Conservation (phyloP, 2,797 vertebrate genomes). For the Sebastes hubbsi region DNA sequence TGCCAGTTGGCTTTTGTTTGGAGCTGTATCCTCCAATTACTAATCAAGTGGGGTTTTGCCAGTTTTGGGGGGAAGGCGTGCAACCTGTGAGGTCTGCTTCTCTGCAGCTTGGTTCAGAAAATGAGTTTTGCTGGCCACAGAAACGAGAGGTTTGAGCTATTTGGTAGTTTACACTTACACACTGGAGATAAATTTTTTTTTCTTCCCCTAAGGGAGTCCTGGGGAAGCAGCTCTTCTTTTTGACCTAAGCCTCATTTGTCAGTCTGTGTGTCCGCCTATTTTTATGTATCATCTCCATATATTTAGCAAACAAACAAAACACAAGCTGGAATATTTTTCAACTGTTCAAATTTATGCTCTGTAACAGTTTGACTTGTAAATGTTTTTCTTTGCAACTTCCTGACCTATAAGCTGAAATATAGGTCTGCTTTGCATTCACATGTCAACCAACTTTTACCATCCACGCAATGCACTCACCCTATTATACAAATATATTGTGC, state of each 20-base stretch:
- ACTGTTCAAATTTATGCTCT: not conserved
- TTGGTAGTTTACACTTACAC: slow-evolving; percentile 30
- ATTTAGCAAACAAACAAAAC: not conserved
- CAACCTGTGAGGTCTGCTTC: slow-evolving; percentile 43
- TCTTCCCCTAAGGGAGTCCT: not conserved
- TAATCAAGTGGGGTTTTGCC: slow-evolving; percentile 5
- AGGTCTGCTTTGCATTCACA: not conserved
- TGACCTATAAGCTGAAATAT: not conserved
- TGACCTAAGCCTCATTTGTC: slow-evolving; percentile 25
- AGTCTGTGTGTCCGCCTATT: not conserved
- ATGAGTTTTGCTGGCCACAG: slow-evolving; percentile 1
- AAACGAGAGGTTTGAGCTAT: slow-evolving; percentile 26
- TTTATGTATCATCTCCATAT: not conserved
- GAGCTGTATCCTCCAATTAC: slow-evolving; percentile 45
- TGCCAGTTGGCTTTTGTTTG: slow-evolving; percentile 17
- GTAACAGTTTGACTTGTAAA: not conserved
- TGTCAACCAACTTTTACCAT: not conserved
- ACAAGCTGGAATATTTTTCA: slow-evolving; percentile 5
- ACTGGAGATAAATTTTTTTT: not conserved
- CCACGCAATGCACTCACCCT: not conserved
- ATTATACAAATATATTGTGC: not conserved
- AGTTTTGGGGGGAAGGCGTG: slow-evolving; percentile 17
- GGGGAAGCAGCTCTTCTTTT: slow-evolving; percentile 2
- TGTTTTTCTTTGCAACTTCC: not conserved
- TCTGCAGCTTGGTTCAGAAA: slow-evolving; percentile 9